Percentiles rank a stretch among this genome's conserved stretches.
phyloP scores from a whole-genome alignment of 92 coral and sea anemone species.

The Parazoanthus atlanticus region DNA sequence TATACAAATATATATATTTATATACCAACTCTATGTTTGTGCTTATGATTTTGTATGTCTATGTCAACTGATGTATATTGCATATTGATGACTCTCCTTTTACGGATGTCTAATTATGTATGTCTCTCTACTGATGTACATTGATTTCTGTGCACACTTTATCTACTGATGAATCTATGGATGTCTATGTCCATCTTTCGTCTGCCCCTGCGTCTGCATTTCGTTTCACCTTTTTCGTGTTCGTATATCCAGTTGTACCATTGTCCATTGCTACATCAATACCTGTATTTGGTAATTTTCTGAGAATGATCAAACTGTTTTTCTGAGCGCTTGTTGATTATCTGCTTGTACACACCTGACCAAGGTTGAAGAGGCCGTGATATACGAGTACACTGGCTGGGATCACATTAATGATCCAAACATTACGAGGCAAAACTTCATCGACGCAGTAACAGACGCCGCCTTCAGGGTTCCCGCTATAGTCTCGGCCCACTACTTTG shows the following conservation, averaged over 20 bases:
- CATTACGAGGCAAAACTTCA: conserved; percentile 47
- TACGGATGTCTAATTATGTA: no score
- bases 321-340: background rate
- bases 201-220: background rate
- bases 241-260: background rate
- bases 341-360: background rate
- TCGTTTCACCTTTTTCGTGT: background rate
- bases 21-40: no score
- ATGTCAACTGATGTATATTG: no score
- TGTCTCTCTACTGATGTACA: no score
- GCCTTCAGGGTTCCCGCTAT: conserved; percentile 70
- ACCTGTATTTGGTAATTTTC: background rate
- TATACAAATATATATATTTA: no score
- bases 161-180: no score
- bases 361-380: conserved; percentile 46
- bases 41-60: no score
- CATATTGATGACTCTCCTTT: no score
- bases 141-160: no score
- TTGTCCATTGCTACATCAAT: background rate
- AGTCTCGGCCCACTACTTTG: conserved; percentile 59
- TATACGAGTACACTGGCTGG: conserved; percentile 69
- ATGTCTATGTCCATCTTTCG: no score
- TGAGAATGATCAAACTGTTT: background rate
- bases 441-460: conserved; percentile 63
- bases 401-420: conserved; percentile 53